Evolutionary conservation across 2,797 vertebrate genomes (phyloP), one percentile per base, ranked within the genome.

Genomic region (Acipenser oxyrinchus): DNA sequence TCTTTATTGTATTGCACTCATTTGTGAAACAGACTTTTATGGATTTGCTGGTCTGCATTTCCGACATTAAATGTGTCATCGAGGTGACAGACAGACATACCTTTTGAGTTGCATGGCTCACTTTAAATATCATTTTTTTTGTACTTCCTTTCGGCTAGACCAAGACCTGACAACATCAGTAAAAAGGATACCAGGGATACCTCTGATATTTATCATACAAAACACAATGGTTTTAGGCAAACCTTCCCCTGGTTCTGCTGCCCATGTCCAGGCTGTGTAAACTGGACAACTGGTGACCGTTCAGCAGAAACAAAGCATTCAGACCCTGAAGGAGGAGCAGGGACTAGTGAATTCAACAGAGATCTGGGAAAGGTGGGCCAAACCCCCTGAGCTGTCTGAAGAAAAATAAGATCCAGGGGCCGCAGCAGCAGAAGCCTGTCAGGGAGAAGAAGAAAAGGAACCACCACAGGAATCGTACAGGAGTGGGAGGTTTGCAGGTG

Each of bases 331-430:
- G 73, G 87, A 92, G 70, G 89, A 94, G 73, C 89, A 93, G 75
- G 94, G 94, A 51, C 82, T 98, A 53, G 18, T 62, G 18, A 79
- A 77, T 18, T 75, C 84, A 0, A 64, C 74, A 49, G 90, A 84
- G 63, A 75, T 73, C 63, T 85, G 79, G 59, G 88, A 84, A 92
- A 68, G 78, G 83, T 2, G 92, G 95, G 23, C 97, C 96, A 0
- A 98, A 99, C 81, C 96, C 97, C 7, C 91, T 99, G 65, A 99
- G 97, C 84, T 99, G 97, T 84, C 77, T 97, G 77, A 98, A 97
- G 85, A 98, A 94, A 78, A 97, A 93, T 71, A 93, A 88, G 70
- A n/a, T 72, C 1, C 73, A 79, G 23, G 74, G 78, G 1, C 57
- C 72, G 61, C 72, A 84, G 64, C 87, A 11, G 71, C 84, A 86